Conservation (phyloP, 2,113 vertebrate species). For the Mirounga angustirostris region DNA sequence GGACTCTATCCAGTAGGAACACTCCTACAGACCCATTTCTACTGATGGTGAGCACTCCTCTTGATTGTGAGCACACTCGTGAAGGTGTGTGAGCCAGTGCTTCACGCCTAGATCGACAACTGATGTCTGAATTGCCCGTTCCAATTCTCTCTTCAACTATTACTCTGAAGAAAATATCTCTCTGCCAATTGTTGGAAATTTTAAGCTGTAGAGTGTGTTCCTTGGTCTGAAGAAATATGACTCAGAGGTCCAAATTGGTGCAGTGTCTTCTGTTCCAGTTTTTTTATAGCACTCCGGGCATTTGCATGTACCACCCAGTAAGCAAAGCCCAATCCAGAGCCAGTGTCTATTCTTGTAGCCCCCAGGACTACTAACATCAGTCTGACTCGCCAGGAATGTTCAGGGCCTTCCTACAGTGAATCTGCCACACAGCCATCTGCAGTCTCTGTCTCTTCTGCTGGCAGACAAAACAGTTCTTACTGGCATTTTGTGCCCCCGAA, state of each 20-base stretch:
- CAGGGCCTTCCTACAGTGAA: not conserved
- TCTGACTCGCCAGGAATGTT: not conserved
- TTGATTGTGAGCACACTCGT: not conserved
- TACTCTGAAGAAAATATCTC: not conserved
- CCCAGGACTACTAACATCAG: not conserved
- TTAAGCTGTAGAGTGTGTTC: not conserved
- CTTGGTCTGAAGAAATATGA: not conserved
- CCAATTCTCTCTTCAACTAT: not conserved
- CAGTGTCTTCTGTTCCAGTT: not conserved
- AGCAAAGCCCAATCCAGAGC: not conserved
- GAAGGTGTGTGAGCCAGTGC: not conserved
- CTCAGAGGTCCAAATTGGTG: not conserved
- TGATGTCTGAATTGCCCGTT: not conserved
- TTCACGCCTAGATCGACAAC: not conserved
- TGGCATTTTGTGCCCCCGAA: not conserved
- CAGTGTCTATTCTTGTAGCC: not conserved
- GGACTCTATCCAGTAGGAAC: not conserved
- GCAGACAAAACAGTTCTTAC: not conserved
- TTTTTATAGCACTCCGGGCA: not conserved
- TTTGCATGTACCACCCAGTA: not conserved
- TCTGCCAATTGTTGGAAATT: not conserved
- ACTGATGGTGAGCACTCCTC: not conserved
- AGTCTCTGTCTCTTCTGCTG: slow-evolving; percentile 4
- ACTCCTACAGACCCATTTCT: not conserved
- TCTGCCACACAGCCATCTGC: not conserved